Conservation (phyloP, 2,113 vertebrate genomes). For the Carollia perspicillata region DNA sequence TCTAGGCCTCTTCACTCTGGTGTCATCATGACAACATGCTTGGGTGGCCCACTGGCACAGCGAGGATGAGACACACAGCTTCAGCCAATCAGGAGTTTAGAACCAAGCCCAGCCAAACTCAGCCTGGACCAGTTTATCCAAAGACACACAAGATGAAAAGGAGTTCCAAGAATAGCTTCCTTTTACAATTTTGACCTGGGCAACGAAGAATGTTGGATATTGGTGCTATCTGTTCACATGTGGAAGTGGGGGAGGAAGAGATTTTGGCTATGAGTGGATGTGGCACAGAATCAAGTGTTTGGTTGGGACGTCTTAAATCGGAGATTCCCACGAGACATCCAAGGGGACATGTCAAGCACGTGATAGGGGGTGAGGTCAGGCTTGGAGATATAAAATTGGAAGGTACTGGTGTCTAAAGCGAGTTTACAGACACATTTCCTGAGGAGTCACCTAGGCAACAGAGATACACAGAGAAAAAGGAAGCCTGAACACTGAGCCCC, state of each 20-base stretch:
- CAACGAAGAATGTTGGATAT: background rate
- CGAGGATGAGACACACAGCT: background rate
- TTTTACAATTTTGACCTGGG: background rate
- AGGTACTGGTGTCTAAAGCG: background rate
- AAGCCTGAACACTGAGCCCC: background rate
- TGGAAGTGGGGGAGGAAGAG: background rate
- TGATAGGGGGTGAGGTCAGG: background rate
- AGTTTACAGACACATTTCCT: background rate
- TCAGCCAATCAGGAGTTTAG: background rate
- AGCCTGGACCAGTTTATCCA: background rate
- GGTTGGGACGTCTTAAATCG: too few relatives aligned
- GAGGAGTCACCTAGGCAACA: background rate
- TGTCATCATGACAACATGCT: background rate
- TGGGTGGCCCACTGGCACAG: background rate
- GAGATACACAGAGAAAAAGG: background rate
- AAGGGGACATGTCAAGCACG: background rate
- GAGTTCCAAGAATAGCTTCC: background rate
- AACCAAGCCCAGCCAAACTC: background rate
- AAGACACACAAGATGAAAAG: background rate
- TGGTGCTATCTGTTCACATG: background rate
- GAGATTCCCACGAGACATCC: background rate
- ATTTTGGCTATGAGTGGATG: background rate
- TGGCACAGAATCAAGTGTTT: background rate
- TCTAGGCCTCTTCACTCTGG: background rate
- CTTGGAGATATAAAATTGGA: background rate